These are phyloP conservation scores for Petrolisthes manimaculis DNA, from an alignment of 2,888 invertebrate species.

Conservation along the genomic window DNA sequence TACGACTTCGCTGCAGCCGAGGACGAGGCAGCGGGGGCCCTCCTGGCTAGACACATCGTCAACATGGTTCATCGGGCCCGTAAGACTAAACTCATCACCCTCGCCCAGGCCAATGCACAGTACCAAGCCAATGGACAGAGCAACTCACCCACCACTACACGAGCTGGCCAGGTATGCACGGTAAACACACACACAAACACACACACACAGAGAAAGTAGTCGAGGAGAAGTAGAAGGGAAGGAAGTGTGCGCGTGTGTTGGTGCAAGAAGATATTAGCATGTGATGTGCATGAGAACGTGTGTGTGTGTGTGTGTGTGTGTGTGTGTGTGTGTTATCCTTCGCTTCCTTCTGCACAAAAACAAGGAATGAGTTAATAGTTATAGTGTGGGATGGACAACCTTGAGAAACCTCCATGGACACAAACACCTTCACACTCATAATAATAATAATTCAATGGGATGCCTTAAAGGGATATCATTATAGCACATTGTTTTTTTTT, in stretches of 20 bases:
- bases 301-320: conserved; percentile 7
- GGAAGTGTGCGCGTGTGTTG: neutral
- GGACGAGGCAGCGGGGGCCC: conserved; percentile 40
- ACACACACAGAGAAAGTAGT: too few relatives aligned
- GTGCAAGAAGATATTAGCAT: too few relatives aligned
- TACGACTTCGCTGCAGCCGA: conserved; percentile 33
- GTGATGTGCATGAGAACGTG: neutral
- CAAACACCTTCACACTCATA: too few relatives aligned
- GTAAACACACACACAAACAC: neutral
- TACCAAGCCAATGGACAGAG: neutral
- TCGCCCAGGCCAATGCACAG: neutral
- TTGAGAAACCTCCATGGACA: too few relatives aligned
- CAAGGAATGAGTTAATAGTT: too few relatives aligned
- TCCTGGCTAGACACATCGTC: conserved; percentile 37
- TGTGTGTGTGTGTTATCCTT: too few relatives aligned
- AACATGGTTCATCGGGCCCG: conserved; percentile 36
- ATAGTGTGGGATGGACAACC: too few relatives aligned
- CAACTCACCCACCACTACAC: too few relatives aligned
- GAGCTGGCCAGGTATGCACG: neutral
- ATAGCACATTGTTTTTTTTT: too few relatives aligned
- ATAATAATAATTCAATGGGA: neutral
- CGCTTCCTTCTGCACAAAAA: too few relatives aligned
- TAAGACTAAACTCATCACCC: conserved; percentile 17
- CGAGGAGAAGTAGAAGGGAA: conserved; percentile 12
- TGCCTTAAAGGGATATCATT: too few relatives aligned